Percentiles rank a stretch among this genome's conserved stretches.
Evolutionary conservation across 2,113 vertebrate genomes (phyloP).

Genomic region (Boulengeromyrus knoepffleri): DNA sequence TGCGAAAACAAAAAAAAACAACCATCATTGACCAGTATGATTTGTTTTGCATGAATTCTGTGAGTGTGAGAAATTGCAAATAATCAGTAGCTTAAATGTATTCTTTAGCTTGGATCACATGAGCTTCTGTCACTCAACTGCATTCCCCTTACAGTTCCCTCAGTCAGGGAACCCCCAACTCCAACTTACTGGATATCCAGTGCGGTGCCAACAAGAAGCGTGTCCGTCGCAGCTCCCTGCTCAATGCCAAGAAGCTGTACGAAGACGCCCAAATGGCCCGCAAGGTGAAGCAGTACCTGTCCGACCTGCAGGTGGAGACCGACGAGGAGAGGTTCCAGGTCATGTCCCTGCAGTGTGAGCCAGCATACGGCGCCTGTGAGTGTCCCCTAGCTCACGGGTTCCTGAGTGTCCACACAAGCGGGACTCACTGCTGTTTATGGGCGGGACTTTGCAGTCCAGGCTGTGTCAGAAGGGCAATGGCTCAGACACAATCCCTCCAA

Average conservation of each 20-base stretch:
- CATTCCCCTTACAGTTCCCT: constrained; percentile 64
- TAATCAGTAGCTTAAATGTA: not conserved
- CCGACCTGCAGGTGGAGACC: constrained; percentile 76
- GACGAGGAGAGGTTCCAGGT: constrained; percentile 92
- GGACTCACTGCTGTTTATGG: not conserved
- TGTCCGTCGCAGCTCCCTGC: constrained; percentile 82
- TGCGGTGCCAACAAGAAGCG: constrained; percentile 85
- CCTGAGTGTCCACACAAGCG: not conserved
- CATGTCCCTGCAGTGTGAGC: constrained; percentile 87
- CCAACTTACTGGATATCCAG: constrained; percentile 89
- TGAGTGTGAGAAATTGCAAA: not conserved
- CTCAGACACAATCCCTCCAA: not conserved
- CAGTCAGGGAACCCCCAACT: constrained; percentile 95
- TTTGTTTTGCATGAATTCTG: not conserved
- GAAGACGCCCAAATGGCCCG: constrained; percentile 95
- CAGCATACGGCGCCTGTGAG: constrained; percentile 85
- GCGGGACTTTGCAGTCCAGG: not conserved
- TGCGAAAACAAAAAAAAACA: not conserved
- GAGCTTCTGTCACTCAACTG: not conserved
- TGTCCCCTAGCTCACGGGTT: constrained; percentile 20
- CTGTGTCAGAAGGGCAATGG: not conserved
- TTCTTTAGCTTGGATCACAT: not conserved
- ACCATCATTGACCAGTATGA: not conserved
- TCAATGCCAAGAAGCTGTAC: constrained; percentile 93
- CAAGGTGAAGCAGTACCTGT: constrained; percentile 92